Base-by-base conservation (phyloP, 2,888 invertebrate genomes). In the Thera britannica region DNA sequence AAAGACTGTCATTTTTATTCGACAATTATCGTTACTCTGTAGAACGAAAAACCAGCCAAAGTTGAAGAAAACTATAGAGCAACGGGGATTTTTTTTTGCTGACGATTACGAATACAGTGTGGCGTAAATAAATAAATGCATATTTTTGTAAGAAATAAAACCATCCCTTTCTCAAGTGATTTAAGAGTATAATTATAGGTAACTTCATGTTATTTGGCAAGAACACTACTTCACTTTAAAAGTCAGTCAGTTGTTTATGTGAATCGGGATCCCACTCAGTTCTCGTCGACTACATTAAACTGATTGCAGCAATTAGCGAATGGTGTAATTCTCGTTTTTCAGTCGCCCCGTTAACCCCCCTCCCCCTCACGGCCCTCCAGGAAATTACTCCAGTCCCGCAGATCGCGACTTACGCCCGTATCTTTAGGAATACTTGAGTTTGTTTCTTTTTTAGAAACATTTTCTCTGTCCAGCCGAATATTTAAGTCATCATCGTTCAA, bases 261-360 rank as follows among this genome's bases (percentile, higher is more conserved):
- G 81, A 85, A 85, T 84, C 83, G 83, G 86, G 83, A 80, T 85
- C 83, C 80, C 79, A 85, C 85, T 86, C 83, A 86, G 86, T 87
- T 85, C 87, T 87, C 86, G 90, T 85, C 89, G 90, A 91, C 90
- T 92, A 92, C 92, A 93, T 93, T 92, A 92, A 89, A 92, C 88
- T 92, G 92, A 93, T 93, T 92, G 91, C 92, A 86, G 90, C 90
- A 93, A 93, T 93, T 93, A 93, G 91, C 84, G 92, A 89, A 90
- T 91, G 92, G 90, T 90, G 91, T 90, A 90, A 90, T 91, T 90
- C 90, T 89, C 92, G 90, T 91, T 91, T 90, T 90, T 91, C 90
- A 90, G 85, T 84, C 85, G 76, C 81, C 86, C 83, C 76, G 75
- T 77, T 73, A 75, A 77, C 79, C 75, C 74, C 70, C 77, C 73